Base-by-base conservation (phyloP, 2,888 invertebrate species). In the Lottia gigantea region DNA sequence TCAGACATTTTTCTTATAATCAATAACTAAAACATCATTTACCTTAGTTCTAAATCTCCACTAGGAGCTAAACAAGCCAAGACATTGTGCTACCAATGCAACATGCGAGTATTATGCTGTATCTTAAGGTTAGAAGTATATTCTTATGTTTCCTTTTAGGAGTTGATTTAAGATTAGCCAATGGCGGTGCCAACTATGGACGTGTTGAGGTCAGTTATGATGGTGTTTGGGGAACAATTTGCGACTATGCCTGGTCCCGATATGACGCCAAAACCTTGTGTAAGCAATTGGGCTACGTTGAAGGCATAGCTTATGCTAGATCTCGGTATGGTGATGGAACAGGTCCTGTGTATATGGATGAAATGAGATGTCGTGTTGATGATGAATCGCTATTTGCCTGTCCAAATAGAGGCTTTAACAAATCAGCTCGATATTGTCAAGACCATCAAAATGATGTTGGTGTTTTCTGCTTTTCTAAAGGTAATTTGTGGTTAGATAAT, bases 261-360 rank as follows among this genome's bases (percentile, higher is more conserved):
- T 76, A 77, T 66, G 81, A 82, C 47, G 83, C 82, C 14, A 45
- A 77, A 11, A 79, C 77, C 8, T 68, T 82, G 8, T 85, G 85
- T 75, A 71, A 74, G 11, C 80, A 84, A 71, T 78, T 82, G 4
- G 83, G 83, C n/a, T 83, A 76, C 62, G 71, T 76, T 0, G 81
- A 79, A 68, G 85, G 83, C 6, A 74, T 74, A 11, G 67, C 73
- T 12, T 68, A 72, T 16, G 31, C 64, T 11, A 11, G 49, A 14
- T 71, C 66, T 26, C 45, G 31, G 14, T 40, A 64, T 4, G 45
- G 23, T 64, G 45, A 23, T 1, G 61, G 70, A n/a, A 73, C 68
- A 19, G 80, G 80, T 2, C 71, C 78, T 0, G 77, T 82, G 46
- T 80, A 77, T 62, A 46, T 84, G 47, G 79, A 78, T 23, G 80